Evolutionary conservation across 1,140 invertebrate genomes (phyloP).

Genomic region (Magallana ariakensis): DNA sequence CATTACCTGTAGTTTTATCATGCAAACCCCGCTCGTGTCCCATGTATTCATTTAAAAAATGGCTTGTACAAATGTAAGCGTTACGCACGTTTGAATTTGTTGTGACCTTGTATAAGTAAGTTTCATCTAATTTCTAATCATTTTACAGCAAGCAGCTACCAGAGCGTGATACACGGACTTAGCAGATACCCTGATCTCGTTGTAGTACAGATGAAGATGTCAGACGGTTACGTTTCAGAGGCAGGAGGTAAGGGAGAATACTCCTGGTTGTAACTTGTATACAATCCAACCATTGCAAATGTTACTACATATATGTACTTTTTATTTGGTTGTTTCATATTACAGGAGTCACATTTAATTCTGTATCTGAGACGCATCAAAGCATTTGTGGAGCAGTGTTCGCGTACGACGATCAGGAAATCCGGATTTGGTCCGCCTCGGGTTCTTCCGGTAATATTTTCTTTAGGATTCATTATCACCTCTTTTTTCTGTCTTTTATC

Average conservation of each 20-base stretch:
- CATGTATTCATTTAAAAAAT: too few relatives aligned
- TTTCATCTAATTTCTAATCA: too few relatives aligned
- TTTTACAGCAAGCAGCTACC: not conserved
- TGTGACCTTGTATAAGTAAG: too few relatives aligned
- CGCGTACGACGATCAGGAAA: not conserved
- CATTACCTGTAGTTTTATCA: too few relatives aligned
- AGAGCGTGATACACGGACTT: not conserved
- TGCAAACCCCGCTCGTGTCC: too few relatives aligned
- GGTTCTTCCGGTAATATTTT: not conserved
- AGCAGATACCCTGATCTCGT: not conserved
- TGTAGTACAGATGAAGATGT: not conserved
- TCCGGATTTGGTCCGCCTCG: not conserved
- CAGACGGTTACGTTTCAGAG: not conserved
- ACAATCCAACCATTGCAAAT: too few relatives aligned
- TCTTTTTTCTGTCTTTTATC: too few relatives aligned
- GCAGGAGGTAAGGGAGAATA: not conserved
- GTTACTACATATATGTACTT: too few relatives aligned
- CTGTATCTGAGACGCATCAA: not conserved
- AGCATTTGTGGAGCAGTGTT: not conserved
- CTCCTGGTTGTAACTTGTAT: not conserved
- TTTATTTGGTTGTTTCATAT: not conserved
- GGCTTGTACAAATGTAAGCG: too few relatives aligned
- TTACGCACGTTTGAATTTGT: too few relatives aligned
- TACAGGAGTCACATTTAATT: not conserved
- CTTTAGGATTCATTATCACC: too few relatives aligned